Evolutionary conservation across 2,888 invertebrate species (phyloP), one percentile per base, ranked within the genome.

Genomic region (Microctonus brassicae): DNA sequence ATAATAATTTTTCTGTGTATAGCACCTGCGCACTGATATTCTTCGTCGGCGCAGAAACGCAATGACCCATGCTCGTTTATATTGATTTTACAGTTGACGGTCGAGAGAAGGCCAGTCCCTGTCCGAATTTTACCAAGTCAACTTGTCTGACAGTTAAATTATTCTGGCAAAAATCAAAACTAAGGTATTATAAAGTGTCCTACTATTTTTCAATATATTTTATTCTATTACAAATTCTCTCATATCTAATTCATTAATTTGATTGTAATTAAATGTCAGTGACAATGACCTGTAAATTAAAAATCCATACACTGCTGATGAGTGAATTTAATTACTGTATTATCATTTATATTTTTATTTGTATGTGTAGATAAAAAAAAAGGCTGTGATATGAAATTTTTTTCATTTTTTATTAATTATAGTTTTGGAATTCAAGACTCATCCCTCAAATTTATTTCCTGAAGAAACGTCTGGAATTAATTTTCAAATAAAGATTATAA

Each of bases 41-140:
- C 20, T 63, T 29, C 74, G 73, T 47, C 75, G 58, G 73, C 77
- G 74, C 74, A 70, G 63, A 75, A 76, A 75, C 77, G 77, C 75
- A 75, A 74, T 74, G 72, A 73, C 74, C 75, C 75, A 75, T 74
- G 74, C 74, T 65, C 76, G 75, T 64, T 76, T 73, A 71, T 77
- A 77, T 77, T 77, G 77, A 77, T 77, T 77, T 76, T 77, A 17
- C 63, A 39, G 67, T 72, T 72, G 67, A 47, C 57, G 63, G 67
- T 67, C 67, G 52, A 57, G 55, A 55, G 58, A 58, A 68, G 67
- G 61, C 71, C 67, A 72, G 72, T 72, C 62, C 34, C 66, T 66
- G 57, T 66, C 57, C 24, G 57, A 66, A 57, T 66, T 66, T 24
- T 36, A 66, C 39, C 66, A 29, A 39, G 24, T 36, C 42, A 26